Evolutionary conservation across 2,888 invertebrate genomes (phyloP).

Genomic region (Luffia ferchaultella): DNA sequence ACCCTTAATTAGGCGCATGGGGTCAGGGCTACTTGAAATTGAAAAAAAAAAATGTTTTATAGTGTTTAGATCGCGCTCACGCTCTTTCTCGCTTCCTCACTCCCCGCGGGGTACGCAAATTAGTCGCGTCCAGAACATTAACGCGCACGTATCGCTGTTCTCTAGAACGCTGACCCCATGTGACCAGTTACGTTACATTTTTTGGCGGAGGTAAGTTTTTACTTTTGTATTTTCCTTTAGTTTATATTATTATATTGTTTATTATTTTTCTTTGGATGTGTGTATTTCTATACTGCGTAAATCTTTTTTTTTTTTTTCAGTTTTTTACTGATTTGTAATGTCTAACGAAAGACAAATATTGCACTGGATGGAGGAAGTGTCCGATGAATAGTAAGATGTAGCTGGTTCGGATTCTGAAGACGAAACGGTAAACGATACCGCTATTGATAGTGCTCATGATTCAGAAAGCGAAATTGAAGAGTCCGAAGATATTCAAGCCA

Average conservation of each 20-base stretch:
- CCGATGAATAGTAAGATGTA: constrained; percentile 16
- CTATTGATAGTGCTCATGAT: constrained; percentile 11
- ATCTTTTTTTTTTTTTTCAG: constrained; percentile 8
- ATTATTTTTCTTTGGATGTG: constrained; percentile 9
- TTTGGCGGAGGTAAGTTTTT: constrained; percentile 13
- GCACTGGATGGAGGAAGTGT: constrained; percentile 15
- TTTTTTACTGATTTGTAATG: constrained; percentile 10
- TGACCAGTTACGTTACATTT: constrained; percentile 12
- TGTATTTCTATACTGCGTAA: constrained; percentile 10
- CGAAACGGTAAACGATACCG: constrained; percentile 7
- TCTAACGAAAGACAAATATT: constrained; percentile 9
- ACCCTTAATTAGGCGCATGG: constrained; percentile 1
- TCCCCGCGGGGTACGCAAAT: constrained; percentile 7
- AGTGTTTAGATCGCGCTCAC: background rate
- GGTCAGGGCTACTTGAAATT: background rate
- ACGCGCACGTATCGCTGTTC: constrained; percentile 11
- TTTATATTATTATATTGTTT: constrained; percentile 12
- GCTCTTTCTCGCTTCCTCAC: constrained; percentile 6
- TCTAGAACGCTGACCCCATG: constrained; percentile 12
- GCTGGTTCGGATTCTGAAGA: constrained; percentile 16
- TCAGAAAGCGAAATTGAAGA: constrained; percentile 9
- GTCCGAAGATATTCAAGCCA: constrained; percentile 9
- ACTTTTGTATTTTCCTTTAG: constrained; percentile 9
- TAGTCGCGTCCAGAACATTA: constrained; percentile 4
- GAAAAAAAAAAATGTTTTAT: background rate